Evolutionary conservation across 2,797 vertebrate genomes (phyloP), one percentile per base, ranked within the genome.

Genomic region (Hydrocynus forskahlii): DNA sequence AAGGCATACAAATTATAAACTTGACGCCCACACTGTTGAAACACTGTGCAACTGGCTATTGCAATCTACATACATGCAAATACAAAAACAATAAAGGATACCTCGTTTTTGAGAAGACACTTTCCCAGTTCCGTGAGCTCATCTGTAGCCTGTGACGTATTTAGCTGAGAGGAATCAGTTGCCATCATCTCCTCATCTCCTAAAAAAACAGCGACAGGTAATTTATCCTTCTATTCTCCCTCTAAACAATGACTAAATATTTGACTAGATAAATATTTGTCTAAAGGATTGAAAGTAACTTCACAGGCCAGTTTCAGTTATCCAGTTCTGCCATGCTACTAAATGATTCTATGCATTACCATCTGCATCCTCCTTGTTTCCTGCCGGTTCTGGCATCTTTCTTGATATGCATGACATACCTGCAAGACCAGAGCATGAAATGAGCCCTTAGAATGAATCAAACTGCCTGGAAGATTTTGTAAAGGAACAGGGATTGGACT

Each of bases 71-170:
- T 4, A 55, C 4, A 17, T 16, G 62, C 7, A 8, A 50, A 7
- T 2, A 29, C 64, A 23, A 29, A 29, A 29, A 29, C 29, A 29
- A n/a, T n/a, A n/a, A n/a, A 29, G 3, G 29, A 29, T 84, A 98
- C 98, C 96, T 99, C 97, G 38, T 96, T 94, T 84, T 96, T 95
- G 91, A 96, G 91, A 78, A 99, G 92, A 82, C 96, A 96, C 86
- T 97, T 99, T 72, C 97, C 98, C 1, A 99, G 93, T 80, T 99
- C 97, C 0, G 96, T 98, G 76, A 99, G 95, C 86, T 98, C 97
- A 2, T 96, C 95, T 0, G 92, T 84, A 80, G 91, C 57, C 50
- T 92, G 93, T 14, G 94, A 87, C 0, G 94, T 77, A 35, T 93
- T 72, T 0, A 82, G 40, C 9, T 91, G 95, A 16, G 93, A 89